Evolutionary conservation across 1,140 invertebrate genomes (phyloP).

Genomic region (Kradibia gibbosae): DNA sequence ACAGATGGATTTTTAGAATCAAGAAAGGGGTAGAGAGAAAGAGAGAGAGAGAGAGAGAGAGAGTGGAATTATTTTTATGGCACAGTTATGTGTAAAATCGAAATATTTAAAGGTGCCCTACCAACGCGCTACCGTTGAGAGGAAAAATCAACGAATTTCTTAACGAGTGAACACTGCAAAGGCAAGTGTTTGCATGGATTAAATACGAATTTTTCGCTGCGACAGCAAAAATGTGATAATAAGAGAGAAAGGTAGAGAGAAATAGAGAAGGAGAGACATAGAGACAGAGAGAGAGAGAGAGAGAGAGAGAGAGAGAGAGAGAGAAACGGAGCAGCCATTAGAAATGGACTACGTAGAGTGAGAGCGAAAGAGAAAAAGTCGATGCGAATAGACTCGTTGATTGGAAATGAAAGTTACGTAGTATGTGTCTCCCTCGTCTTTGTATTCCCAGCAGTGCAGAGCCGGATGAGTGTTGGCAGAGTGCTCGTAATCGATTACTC

Average conservation of each 20-base stretch:
- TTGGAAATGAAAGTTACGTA: slow-evolving; percentile 60
- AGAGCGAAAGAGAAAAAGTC: background rate
- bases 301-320: background rate
- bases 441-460: slow-evolving; percentile 30
- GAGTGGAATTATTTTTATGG: background rate
- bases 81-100: background rate
- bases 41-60: background rate
- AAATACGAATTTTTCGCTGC: slow-evolving; percentile 37
- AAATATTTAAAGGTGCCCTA: background rate
- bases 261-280: background rate
- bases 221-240: slow-evolving; percentile 48
- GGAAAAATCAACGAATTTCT: slow-evolving; percentile 21
- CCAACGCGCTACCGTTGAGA: background rate
- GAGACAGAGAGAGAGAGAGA: background rate
- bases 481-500: slow-evolving; percentile 71
- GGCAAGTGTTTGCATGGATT: slow-evolving; percentile 33
- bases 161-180: background rate
- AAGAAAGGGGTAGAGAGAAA: slow-evolving; percentile 4
- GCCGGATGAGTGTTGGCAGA: slow-evolving; percentile 64
- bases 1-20: too few species aligned
- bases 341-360: slow-evolving; percentile 39
- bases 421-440: slow-evolving; percentile 40
- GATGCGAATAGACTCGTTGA: slow-evolving; percentile 47
- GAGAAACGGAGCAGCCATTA: slow-evolving; percentile 34
- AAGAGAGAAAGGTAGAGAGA: background rate